Evolutionary conservation across 2,888 invertebrate genomes (phyloP).

Genomic region (Halictus quadricinctus): DNA sequence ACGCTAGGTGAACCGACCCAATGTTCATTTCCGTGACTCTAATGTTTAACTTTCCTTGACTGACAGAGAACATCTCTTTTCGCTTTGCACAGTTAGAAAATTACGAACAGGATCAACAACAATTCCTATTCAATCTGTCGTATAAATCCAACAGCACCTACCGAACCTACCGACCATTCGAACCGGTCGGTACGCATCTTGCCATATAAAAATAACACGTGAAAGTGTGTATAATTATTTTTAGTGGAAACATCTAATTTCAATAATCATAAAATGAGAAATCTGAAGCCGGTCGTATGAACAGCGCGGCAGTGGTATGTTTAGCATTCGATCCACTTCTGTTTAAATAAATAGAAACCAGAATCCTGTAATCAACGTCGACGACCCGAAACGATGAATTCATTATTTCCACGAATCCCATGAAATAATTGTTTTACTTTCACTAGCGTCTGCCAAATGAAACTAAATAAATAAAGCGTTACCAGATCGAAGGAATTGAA

Average conservation of each 20-base stretch:
- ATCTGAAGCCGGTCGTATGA: background rate
- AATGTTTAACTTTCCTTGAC: background rate
- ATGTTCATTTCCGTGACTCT: background rate
- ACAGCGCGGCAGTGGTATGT: background rate
- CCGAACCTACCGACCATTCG: background rate
- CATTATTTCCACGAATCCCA: background rate
- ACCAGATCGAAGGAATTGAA: background rate
- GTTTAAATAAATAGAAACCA: background rate
- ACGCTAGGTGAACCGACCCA: background rate
- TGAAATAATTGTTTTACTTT: background rate
- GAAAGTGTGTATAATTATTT: background rate
- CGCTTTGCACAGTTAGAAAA: background rate
- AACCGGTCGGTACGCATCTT: background rate
- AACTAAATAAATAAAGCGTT: background rate
- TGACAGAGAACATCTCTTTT: background rate
- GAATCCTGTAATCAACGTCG: background rate
- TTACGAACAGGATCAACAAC: background rate
- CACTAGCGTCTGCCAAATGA: background rate
- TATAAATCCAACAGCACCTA: background rate
- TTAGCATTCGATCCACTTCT: background rate
- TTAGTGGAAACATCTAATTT: background rate
- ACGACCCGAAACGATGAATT: background rate
- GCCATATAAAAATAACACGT: background rate
- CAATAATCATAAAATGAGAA: background rate
- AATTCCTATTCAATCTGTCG: background rate